Base-by-base conservation (phyloP, 2,888 invertebrate genomes). In the Synergus gifuensis region DNA sequence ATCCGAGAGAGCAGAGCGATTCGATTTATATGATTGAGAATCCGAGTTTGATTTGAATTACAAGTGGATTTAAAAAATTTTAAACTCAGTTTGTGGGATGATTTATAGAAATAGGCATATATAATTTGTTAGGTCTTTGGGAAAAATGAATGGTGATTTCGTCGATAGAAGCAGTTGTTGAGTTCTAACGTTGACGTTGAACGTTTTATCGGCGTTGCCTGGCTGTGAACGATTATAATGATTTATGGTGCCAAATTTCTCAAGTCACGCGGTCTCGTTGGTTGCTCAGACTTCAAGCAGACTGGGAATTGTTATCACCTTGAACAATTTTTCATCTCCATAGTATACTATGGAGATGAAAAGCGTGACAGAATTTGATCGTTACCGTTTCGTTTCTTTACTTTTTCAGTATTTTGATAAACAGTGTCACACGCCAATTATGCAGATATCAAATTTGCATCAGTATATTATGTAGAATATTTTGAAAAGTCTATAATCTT, bases 281-380 rank as follows among this genome's bases (percentile, higher is more conserved):
- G 49, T 54, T 54, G 49, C 49, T 54, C n/a, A 54, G 49, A 54
- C n/a, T 54, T 54, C n/a, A 54, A 54, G 49, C 49, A 54, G 49
- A 54, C 49, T 54, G 49, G n/a, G 8, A 54, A 54, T 54, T 54
- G 49, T n/a, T 54, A 54, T 54, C 49, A n/a, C 49, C 49, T 54
- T 54, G 7, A 54, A 54, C 16, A 16, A 54, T 54, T 4, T n/a
- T 54, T 54, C 49, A 54, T 54, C n/a, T 7, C 14, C 49, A n/a
- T 7, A n/a, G 49, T 54, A 54, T 12, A 54, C n/a, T n/a, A n/a
- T n/a, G n/a, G n/a, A n/a, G n/a, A n/a, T n/a, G n/a, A n/a, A n/a
- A 54, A n/a, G 5, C n/a, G 49, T 16, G 49, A 54, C 5, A 54
- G 49, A 8, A 49, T 73, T 73, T 22, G 36, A 36, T 16, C 73